Evolutionary conservation across 2,888 invertebrate species (phyloP).

Genomic region (Cheilosia vernalis): DNA sequence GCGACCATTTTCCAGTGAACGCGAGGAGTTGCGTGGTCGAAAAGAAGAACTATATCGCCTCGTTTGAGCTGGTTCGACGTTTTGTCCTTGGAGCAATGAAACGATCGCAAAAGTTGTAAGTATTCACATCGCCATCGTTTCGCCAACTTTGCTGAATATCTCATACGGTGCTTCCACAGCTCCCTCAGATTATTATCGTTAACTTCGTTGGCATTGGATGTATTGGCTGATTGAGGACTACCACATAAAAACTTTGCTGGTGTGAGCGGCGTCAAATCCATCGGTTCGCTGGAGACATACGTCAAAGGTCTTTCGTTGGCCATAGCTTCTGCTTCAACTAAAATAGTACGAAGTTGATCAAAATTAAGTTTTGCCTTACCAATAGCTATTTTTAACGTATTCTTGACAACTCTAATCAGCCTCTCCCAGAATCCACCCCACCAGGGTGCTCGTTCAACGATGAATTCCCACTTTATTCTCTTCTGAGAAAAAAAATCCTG

Average conservation of each 20-base stretch:
- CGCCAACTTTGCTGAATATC: slow-evolving; percentile 8
- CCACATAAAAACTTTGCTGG: slow-evolving; percentile 26
- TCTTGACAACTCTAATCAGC: slow-evolving; percentile 27
- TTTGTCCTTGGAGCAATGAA: neutral
- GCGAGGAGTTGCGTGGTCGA: slow-evolving; percentile 7
- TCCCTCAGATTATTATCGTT: neutral
- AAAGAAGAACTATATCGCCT: slow-evolving; percentile 11
- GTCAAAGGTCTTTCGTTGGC: too few relatives aligned
- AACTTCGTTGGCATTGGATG: neutral
- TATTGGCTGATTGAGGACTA: neutral
- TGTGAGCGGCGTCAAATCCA: slow-evolving; percentile 24
- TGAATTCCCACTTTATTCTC: slow-evolving; percentile 18
- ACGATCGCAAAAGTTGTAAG: slow-evolving; percentile 7
- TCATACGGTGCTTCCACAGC: slow-evolving; percentile 4
- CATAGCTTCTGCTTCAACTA: too few relatives aligned
- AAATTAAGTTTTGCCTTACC: slow-evolving; percentile 7
- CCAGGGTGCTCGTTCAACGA: too few relatives aligned
- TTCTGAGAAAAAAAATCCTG: slow-evolving; percentile 23
- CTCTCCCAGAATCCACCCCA: slow-evolving; percentile 54
- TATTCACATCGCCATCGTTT: slow-evolving; percentile 15
- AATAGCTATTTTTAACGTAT: slow-evolving; percentile 22
- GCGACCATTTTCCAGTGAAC: slow-evolving; percentile 15
- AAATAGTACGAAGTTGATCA: slow-evolving; percentile 17
- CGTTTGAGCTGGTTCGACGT: neutral
- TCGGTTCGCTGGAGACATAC: neutral